Conservation (phyloP, 2,113 vertebrate genomes). For the Mastomys coucha region DNA sequence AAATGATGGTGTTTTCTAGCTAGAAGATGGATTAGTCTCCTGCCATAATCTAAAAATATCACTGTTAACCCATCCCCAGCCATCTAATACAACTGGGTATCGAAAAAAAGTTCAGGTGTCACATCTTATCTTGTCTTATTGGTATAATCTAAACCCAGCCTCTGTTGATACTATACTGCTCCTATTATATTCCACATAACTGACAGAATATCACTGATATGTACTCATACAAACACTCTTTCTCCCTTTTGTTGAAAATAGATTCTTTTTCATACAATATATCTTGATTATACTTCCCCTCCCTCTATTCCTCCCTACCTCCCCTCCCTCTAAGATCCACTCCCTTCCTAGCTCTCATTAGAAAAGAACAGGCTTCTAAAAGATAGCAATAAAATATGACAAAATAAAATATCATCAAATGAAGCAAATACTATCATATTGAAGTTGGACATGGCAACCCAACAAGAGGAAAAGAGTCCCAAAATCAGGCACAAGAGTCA, state of each 20-base stretch:
- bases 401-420: not conserved
- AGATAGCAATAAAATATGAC: not conserved
- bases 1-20: not conserved
- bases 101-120: not conserved
- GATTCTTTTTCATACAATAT: not conserved
- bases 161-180: not conserved
- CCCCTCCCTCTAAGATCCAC: not conserved
- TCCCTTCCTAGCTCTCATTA: not conserved
- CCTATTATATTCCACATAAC: not conserved
- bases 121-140: not conserved
- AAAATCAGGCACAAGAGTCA: not conserved
- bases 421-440: not conserved
- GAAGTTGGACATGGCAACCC: not conserved
- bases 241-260: not conserved
- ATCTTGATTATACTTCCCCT: not conserved
- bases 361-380: not conserved
- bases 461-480: not conserved
- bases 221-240: not conserved
- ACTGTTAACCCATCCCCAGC: not conserved
- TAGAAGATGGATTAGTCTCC: constrained; percentile 15
- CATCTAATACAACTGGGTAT: not conserved
- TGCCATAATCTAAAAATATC: constrained; percentile 1
- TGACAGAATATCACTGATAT: not conserved
- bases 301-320: not conserved
- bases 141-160: not conserved